A percentile compares a stretch with the other conserved stretches of the same genome.
Conservation (phyloP, 2,113 vertebrate genomes). For the Entomyzon cyanotis region DNA sequence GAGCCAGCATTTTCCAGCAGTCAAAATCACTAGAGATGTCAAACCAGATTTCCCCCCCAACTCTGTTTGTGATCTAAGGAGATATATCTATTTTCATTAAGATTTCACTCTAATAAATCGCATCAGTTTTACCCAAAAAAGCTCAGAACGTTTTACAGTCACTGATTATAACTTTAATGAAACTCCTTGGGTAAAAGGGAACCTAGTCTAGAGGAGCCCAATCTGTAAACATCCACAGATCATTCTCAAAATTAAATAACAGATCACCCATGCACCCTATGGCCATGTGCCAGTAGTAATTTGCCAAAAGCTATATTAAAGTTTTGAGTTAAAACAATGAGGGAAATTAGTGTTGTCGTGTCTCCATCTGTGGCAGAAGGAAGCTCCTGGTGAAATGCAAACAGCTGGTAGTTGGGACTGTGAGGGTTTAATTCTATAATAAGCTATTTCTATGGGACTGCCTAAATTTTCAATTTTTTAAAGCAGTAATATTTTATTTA, state of each 20-base stretch:
- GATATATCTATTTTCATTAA: background rate
- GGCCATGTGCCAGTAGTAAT: background rate
- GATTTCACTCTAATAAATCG: background rate
- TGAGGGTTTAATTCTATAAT: background rate
- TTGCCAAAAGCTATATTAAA: background rate
- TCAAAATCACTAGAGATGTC: background rate
- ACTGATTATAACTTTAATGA: background rate
- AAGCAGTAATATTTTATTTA: background rate
- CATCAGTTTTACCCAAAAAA: background rate
- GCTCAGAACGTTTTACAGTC: background rate
- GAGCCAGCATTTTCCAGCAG: background rate
- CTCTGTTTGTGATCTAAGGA: background rate
- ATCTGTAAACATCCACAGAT: background rate
- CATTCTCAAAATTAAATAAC: background rate
- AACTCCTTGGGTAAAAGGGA: background rate
- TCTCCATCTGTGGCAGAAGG: background rate
- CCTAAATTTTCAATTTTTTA: background rate
- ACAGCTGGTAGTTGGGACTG: background rate
- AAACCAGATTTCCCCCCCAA: fast-evolving
- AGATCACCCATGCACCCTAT: background rate
- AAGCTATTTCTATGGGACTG: background rate
- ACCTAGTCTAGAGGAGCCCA: background rate
- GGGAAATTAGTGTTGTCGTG: background rate
- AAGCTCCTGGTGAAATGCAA: background rate
- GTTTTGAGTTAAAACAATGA: background rate